Evolutionary conservation across 2,888 invertebrate genomes (phyloP).

Genomic region (Fragum whitleyi): DNA sequence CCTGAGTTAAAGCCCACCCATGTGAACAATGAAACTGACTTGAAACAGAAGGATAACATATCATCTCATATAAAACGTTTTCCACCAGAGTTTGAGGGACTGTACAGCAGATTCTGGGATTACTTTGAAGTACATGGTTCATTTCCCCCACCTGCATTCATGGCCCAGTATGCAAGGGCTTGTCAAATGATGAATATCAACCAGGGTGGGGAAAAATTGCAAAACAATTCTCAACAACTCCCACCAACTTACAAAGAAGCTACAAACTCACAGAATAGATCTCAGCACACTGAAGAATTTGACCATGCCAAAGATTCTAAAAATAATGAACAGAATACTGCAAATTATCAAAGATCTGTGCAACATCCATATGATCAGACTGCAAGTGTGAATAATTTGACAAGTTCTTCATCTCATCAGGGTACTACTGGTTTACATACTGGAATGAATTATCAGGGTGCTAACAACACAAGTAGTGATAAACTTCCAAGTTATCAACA

Average conservation of each 20-base stretch:
- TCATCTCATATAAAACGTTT: slow-evolving; percentile 58
- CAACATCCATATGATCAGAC: too few species aligned
- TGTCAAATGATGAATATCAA: slow-evolving; percentile 1
- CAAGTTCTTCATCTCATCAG: too few species aligned
- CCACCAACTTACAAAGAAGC: neutral
- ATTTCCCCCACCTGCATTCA: slow-evolving; percentile 73
- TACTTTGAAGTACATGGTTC: slow-evolving; percentile 78
- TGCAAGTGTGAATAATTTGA: too few species aligned
- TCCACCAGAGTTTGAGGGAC: slow-evolving; percentile 64
- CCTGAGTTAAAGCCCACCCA: neutral
- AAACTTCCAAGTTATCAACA: too few species aligned
- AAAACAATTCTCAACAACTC: neutral
- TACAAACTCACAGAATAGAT: neutral
- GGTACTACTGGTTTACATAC: too few species aligned
- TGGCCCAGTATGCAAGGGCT: slow-evolving; percentile 49
- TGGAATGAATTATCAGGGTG: too few species aligned
- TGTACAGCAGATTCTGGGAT: slow-evolving; percentile 79
- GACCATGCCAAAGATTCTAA: too few species aligned
- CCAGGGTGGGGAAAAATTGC: neutral
- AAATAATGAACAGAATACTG: too few species aligned
- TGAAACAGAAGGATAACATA: neutral
- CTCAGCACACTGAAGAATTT: neutral
- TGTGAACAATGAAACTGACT: neutral
- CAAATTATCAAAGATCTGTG: too few species aligned
- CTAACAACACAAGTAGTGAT: too few species aligned